phyloP scores from a whole-genome alignment of 2,888 invertebrate genomes.

The Mystacides longicornis region DNA sequence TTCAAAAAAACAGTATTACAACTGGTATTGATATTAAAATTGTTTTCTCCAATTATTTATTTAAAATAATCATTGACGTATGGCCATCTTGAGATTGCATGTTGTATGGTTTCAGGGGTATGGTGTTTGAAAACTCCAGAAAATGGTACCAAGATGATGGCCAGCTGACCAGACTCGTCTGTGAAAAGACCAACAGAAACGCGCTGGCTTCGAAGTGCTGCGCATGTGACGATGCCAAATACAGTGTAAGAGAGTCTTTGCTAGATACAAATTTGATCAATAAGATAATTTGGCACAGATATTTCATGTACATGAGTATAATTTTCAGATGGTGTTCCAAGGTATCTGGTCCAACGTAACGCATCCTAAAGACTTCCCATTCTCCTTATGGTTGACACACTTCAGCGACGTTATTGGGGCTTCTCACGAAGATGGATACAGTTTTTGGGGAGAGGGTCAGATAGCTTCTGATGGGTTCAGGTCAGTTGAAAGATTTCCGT shows the following conservation, averaged over 20 bases:
- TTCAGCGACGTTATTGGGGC: constrained; percentile 97
- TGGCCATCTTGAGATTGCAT: too few relatives aligned
- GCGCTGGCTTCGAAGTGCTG: constrained; percentile 62
- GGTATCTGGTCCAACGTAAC: constrained; percentile 94
- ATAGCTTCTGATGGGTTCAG: constrained; percentile 84
- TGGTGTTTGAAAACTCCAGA: constrained; percentile 71
- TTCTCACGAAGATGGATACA: constrained; percentile 80
- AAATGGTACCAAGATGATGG: constrained; percentile 90
- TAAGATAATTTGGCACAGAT: background rate
- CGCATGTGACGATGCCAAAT: constrained; percentile 94
- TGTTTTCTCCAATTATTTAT: too few relatives aligned
- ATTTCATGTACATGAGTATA: background rate
- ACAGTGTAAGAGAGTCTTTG: constrained; percentile 65
- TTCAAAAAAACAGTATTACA: too few relatives aligned
- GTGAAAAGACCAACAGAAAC: constrained; percentile 61
- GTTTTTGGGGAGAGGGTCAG: constrained; percentile 87
- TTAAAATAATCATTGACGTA: too few relatives aligned
- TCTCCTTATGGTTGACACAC: constrained; percentile 83
- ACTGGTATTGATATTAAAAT: too few relatives aligned
- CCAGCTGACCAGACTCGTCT: constrained; percentile 68
- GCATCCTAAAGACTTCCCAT: constrained; percentile 94
- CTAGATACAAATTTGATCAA: background rate
- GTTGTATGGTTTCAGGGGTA: constrained; percentile 53
- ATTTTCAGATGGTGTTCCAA: constrained; percentile 66
- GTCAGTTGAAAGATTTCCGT: too few relatives aligned